Evolutionary conservation across 2,113 vertebrate genomes (phyloP).

Genomic region (Turdus rufiventris): DNA sequence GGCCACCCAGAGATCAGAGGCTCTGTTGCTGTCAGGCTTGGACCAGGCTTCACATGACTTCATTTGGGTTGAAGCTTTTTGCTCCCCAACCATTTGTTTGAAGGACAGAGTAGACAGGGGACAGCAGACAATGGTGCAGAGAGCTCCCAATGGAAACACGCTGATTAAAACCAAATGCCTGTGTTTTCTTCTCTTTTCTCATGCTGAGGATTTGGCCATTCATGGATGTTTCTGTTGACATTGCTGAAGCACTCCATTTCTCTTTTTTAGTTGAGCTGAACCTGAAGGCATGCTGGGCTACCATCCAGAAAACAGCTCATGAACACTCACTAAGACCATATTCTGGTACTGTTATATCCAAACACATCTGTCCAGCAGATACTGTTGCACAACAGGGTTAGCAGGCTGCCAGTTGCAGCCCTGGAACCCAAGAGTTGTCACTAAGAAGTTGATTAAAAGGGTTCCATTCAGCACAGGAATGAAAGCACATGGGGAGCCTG

Average conservation of each 20-base stretch:
- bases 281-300: not conserved
- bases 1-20: not conserved
- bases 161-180: not conserved
- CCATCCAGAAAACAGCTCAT: constrained; percentile 25
- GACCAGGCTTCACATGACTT: not conserved
- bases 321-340: not conserved
- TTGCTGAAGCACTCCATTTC: not conserved
- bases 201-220: not conserved
- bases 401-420: not conserved
- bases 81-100: not conserved
- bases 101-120: not conserved
- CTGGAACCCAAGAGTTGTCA: not conserved
- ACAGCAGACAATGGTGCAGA: not conserved
- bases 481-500: not conserved
- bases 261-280: constrained; percentile 13
- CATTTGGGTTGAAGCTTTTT: not conserved
- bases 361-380: constrained; percentile 44
- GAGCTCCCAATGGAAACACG: not conserved
- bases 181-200: not conserved
- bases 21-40: not conserved
- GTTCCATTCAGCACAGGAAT: not conserved
- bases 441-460: not conserved
- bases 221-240: not conserved
- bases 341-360: not conserved
- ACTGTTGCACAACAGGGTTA: not conserved